A percentile compares a stretch with the other conserved stretches of the same genome.
Conservation (phyloP, 2,797 vertebrate genomes). For the Lacerta bilineata region DNA sequence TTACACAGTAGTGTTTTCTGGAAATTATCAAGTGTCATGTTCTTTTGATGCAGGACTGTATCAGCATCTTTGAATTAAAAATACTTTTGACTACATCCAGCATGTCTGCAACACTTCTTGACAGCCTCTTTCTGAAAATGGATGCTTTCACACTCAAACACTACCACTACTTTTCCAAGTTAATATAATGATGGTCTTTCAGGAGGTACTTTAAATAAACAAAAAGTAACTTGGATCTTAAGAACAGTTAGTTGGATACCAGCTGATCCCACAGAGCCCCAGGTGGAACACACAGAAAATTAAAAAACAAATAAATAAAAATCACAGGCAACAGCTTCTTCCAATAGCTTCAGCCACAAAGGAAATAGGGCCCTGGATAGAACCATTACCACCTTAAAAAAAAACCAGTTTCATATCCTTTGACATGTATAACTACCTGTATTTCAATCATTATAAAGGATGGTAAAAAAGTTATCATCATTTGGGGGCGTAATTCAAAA, state of each 20-base stretch:
- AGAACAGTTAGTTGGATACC: not conserved
- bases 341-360: no score
- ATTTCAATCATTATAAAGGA: not conserved
- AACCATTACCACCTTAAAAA: no score
- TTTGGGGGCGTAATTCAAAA: not conserved
- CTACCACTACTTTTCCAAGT: not conserved
- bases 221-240: not conserved
- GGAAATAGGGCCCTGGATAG: no score
- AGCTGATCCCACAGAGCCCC: no score
- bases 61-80: slow-evolving; percentile 11
- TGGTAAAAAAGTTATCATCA: not conserved
- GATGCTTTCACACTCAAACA: not conserved
- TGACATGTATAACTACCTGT: no score
- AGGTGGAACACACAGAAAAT: no score
- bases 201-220: not conserved
- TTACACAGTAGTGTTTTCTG: slow-evolving; percentile 21
- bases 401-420: not conserved
- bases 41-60: not conserved
- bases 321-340: no score
- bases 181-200: not conserved
- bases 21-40: slow-evolving; percentile 39
- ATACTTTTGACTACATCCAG: not conserved
- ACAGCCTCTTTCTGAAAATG: not conserved
- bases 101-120: not conserved
- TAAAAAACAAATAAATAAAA: no score